Base-by-base conservation (phyloP, 2,888 invertebrate genomes). In the Athalia cordata region DNA sequence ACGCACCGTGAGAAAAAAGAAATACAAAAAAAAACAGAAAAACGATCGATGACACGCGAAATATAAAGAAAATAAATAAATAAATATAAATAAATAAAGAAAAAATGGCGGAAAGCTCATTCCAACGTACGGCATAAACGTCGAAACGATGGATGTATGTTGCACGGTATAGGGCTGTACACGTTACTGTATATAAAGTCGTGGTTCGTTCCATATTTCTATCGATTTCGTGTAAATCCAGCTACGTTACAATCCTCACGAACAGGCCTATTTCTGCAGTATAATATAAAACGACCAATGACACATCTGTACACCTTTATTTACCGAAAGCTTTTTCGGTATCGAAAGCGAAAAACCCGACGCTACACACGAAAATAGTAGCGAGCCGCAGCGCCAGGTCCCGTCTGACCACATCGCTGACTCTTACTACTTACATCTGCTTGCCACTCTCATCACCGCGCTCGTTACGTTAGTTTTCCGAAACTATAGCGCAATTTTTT, bases 191-290 rank as follows among this genome's bases (percentile, higher is more conserved):
- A 49, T 52, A 7, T 9, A 13, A 13, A 59, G 47, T 80, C 81
- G 77, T 81, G 80, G 81, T 84, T 82, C 82, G 85, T 82, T 85
- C 87, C 85, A 88, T 85, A 86, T 88, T 87, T 86, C 86, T 87
- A 89, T 89, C 86, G 89, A 88, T 89, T 87, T 84, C 84, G 84
- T 85, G 86, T 87, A 87, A 89, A 89, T 87, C 87, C 86, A 83
- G 82, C 80, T 82, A 77, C 74, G 80, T 80, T 82, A 80, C 80
- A 81, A 82, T 81, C 81, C 79, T 78, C 62, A 62, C 79, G 75
- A 77, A 29, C 1, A 29, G 29, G 29, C 29, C 29, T 29, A 29
- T 29, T 29, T 29, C 29, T 77, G 80, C 65, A 74, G 62, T 76
- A 55, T 67, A 52, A 50, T 77, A 79, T 68, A 75, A 65, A 80